These are phyloP conservation scores for Papilio helenus DNA, from an alignment of 1,140 invertebrate genomes.

Conservation along the genomic window DNA sequence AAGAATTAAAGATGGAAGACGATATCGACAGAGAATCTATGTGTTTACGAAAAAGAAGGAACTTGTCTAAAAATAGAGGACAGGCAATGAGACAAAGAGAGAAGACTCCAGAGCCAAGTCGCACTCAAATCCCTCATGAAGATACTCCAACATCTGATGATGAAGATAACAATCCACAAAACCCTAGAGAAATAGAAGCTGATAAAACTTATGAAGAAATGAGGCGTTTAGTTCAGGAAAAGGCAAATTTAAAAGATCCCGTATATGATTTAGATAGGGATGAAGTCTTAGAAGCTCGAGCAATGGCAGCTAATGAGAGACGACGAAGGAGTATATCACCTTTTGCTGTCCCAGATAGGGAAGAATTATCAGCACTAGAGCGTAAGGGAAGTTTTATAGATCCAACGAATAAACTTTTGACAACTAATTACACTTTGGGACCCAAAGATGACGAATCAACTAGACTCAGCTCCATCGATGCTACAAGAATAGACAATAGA, in stretches of 20 bases:
- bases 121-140: constrained; percentile 67
- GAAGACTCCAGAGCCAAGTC: constrained; percentile 83
- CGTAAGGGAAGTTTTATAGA: constrained; percentile 81
- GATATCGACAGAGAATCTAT: constrained; percentile 74
- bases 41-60: constrained; percentile 80
- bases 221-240: constrained; percentile 76
- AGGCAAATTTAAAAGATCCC: constrained; percentile 74
- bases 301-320: constrained; percentile 73
- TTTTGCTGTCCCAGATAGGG: constrained; percentile 76
- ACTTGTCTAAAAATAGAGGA: constrained; percentile 81
- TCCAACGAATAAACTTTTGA: constrained; percentile 78
- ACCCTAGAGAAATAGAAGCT: constrained; percentile 76
- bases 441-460: constrained; percentile 73
- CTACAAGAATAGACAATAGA: constrained; percentile 50
- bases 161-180: constrained; percentile 68
- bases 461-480: constrained; percentile 60
- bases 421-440: constrained; percentile 73
- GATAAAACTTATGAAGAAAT: constrained; percentile 80
- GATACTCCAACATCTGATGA: constrained; percentile 80
- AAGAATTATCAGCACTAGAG: constrained; percentile 63
- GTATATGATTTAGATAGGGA: constrained; percentile 79
- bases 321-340: constrained; percentile 81
- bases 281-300: constrained; percentile 74
- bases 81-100: constrained; percentile 80
- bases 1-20: constrained; percentile 70